Evolutionary conservation across 2,797 vertebrate species (phyloP), one percentile per base, ranked within the genome.

Genomic region (Ctenopoma multispine): DNA sequence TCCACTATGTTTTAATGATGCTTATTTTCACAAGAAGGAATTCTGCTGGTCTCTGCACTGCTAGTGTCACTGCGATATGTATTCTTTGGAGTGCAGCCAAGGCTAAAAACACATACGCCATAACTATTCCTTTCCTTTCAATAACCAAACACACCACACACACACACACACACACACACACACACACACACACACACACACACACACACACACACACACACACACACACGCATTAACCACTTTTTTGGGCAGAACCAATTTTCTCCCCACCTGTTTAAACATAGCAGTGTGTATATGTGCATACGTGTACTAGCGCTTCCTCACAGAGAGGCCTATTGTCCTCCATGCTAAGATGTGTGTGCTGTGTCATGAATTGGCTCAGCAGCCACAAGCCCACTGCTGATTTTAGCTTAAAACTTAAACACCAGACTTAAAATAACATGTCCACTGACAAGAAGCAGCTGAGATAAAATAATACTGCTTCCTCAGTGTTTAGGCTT

Each of bases 261-360:
- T 89, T 88, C 73, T 73, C 57, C 77, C 88, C 92, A 93, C 92
- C 90, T 93, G 92, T 91, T 89, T 84, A 93, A 92, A 93, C 90
- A 92, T 63, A 83, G 82, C 83, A 70, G 76, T 80, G 77, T 82
- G 76, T 81, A 48, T 76, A 79, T 80, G 80, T 53, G 80, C 43
- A 55, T 78, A 69, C 65, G 79, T 81, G 82, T 79, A 67, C 57
- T 64, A 72, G 80, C 5, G 24, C 62, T 69, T 67, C 84, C 72
- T 72, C 79, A 90, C 87, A 92, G 85, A 89, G 86, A 71, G 76
- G 70, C 72, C 84, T 81, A 86, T 93, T 93, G 90, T 92, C 78
- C 88, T 78, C 63, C 38, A 7, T 56, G 66, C 66, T 81, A 58
- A 74, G 71, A 82, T 74, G 81, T 86, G 82, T 86, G 75, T 78